Base-by-base conservation (phyloP, 2,888 invertebrate genomes). In the Tachystola acroxantha region DNA sequence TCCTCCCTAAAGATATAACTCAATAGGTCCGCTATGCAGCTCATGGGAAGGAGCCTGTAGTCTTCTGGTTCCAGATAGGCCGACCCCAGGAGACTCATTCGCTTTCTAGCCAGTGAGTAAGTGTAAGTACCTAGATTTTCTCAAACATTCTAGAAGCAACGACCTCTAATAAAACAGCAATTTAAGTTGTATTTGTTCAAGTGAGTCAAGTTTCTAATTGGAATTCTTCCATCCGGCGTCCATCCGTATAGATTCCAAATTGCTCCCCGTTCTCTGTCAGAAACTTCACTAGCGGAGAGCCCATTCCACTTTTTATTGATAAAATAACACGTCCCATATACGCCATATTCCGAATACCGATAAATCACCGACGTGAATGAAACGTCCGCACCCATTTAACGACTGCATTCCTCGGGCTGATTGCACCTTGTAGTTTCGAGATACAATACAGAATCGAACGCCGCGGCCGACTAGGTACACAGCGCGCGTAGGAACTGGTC, bases 291-390 rank as follows among this genome's bases (percentile, higher is more conserved):
- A 12, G 32, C 13, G 13, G 37, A 29, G n/a, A 27, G 24, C 32
- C n/a, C 37, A 32, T 37, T 27, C 24, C 6, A 34, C 40, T 42
- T 42, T 41, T 37, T 40, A 36, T 44, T 43, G 37, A 40, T 38
- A 43, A 42, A 36, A 36, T 45, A 45, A 36, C 36, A 39, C 40
- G 42, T 36, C 34, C 56, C 61, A 59, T 63, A 61, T 65, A 63
- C 55, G 63, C 73, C 69, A 67, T 75, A 76, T 67, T 68, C 64
- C 62, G 69, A 76, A 78, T 74, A 71, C 63, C 67, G 55, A 59
- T 64, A 62, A 53, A 59, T 55, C 64, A 64, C 67, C 62, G 65
- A 74, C 66, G 61, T 80, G 77, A 80, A 80, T 79, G 80, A 78
- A 80, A 73, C 57, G 58, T 58, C 60, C 67, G 69, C 61, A 67